Conservation (phyloP, 2,888 invertebrate species). For the Amblyteles armatorius region DNA sequence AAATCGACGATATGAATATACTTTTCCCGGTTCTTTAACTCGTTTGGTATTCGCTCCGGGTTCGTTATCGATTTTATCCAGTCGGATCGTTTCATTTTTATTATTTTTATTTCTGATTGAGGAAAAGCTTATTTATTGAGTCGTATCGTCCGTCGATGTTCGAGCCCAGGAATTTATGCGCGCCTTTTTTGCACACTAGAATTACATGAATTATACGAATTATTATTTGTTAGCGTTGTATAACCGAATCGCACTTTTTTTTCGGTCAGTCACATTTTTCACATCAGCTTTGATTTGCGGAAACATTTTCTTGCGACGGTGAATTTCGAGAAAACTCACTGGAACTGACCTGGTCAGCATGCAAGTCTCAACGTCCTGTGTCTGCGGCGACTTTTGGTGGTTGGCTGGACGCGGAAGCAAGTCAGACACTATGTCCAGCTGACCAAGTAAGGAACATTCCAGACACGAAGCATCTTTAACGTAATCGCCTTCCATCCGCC, state of each 20-base stretch:
- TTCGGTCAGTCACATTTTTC: background rate
- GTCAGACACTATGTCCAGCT: too few species aligned
- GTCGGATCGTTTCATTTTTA: background rate
- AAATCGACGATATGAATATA: slow-evolving; percentile 9
- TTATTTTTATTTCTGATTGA: background rate
- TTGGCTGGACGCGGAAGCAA: too few species aligned
- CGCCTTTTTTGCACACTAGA: background rate
- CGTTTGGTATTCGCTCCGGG: background rate
- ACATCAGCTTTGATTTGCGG: background rate
- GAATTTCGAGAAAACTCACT: too few species aligned
- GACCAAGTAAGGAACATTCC: too few species aligned
- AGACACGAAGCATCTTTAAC: too few species aligned
- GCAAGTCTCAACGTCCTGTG: too few species aligned
- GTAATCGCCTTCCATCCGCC: background rate
- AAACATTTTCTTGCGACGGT: too few species aligned
- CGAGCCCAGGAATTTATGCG: background rate
- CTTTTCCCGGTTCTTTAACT: background rate
- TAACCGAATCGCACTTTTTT: background rate
- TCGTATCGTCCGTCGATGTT: too few species aligned
- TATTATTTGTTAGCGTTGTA: too few species aligned
- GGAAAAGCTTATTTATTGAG: background rate
- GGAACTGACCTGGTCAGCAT: too few species aligned
- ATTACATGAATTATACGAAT: background rate
- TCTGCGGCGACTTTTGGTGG: too few species aligned
- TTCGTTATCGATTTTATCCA: background rate